A percentile compares a stretch with the other conserved stretches of the same genome.
phyloP scores from a whole-genome alignment of 37 sponge, comb jelly and placozoan genomes.

The Chondrilla cf. caribensis region DNA sequence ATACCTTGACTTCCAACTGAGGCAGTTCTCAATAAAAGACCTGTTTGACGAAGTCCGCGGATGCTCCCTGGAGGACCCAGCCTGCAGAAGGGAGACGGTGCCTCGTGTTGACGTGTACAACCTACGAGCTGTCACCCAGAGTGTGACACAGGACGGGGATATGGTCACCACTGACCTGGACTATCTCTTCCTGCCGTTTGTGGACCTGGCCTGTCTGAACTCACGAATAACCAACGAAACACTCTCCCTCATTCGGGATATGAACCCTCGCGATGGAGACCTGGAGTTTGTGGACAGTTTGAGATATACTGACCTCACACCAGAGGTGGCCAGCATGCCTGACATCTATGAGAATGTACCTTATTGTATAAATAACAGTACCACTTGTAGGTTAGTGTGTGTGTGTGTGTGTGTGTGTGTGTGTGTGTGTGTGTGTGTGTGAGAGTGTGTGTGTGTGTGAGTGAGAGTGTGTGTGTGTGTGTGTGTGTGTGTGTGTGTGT shows the following conservation, averaged over 20 bases:
- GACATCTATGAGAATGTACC: background rate
- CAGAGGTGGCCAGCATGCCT: background rate
- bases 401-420: too few relatives aligned
- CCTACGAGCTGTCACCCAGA: background rate
- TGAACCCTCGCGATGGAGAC: too few relatives aligned
- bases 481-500: too few relatives aligned
- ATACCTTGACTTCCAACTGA: background rate
- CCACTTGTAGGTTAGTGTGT: conserved; percentile 10
- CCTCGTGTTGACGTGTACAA: background rate
- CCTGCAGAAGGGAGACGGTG: background rate
- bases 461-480: too few relatives aligned
- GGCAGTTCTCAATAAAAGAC: background rate
- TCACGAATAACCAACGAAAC: background rate
- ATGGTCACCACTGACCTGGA: background rate
- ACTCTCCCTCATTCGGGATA: too few relatives aligned
- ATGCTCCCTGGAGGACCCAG: background rate
- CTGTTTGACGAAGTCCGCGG: conserved; percentile 14
- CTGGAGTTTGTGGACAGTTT: too few relatives aligned
- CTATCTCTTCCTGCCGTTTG: conserved; percentile 54
- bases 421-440: too few relatives aligned
- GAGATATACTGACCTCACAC: too few relatives aligned
- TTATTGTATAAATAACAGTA: background rate
- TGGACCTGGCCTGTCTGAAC: conserved; percentile 20
- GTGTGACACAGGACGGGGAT: background rate
- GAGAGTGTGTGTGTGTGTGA: too few relatives aligned